Conservation (phyloP, 2,888 invertebrate species). For the Drosophila bunnanda region DNA sequence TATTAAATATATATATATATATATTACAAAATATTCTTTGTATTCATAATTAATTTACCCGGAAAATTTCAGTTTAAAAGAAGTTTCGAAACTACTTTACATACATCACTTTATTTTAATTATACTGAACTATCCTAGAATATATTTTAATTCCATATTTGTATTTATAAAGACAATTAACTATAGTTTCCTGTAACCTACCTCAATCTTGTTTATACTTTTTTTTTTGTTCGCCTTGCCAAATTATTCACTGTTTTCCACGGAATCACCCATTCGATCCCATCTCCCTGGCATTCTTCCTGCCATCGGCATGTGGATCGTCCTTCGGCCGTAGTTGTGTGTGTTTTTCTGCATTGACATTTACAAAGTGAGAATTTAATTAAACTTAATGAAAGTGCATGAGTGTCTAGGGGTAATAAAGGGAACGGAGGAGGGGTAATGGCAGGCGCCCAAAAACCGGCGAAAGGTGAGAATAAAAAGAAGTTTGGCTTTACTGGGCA, state of each 20-base stretch:
- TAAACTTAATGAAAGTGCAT: conserved; percentile 78
- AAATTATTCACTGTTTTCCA: not conserved
- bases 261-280: conserved; percentile 3
- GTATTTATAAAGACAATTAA: too few relatives aligned
- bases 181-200: too few relatives aligned
- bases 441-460: conserved; percentile 21
- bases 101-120: too few relatives aligned
- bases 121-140: too few relatives aligned
- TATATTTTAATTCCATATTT: too few relatives aligned
- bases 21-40: too few relatives aligned
- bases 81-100: too few relatives aligned
- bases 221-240: too few relatives aligned
- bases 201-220: too few relatives aligned
- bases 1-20: too few relatives aligned
- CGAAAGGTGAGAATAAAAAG: conserved; percentile 35
- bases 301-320: conserved; percentile 50
- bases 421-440: conserved; percentile 35
- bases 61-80: too few relatives aligned
- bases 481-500: conserved; percentile 51
- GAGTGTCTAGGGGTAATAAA: conserved; percentile 57
- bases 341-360: conserved; percentile 69
- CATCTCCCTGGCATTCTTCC: not conserved
- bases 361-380: conserved; percentile 79
- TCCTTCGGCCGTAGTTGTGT: conserved; percentile 45
- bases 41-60: too few relatives aligned